Evolutionary conservation across 2,888 invertebrate genomes (phyloP), one percentile per base, ranked within the genome.

Genomic region (Drosophila monieri): DNA sequence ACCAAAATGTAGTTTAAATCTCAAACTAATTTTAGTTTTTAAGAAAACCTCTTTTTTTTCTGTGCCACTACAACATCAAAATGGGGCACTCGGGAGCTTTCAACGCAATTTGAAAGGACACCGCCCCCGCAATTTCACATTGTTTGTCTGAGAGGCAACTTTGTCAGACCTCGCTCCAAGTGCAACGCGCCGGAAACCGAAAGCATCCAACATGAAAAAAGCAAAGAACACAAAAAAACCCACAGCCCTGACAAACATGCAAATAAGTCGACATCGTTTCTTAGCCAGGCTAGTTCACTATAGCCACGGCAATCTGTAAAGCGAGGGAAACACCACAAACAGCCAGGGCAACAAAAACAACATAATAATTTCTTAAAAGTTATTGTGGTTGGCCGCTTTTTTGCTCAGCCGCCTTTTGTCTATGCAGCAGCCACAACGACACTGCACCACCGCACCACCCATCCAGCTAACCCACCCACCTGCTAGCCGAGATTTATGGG

Each of bases 71-170:
- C 15, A 51, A 39, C 68, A 44, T 56, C 21, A 54, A 76, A 76
- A 84, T 80, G 87, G 85, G 79, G 39, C 88, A 85, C 76, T 87
- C 74, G 88, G 85, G 85, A 87, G 74, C 88, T 81, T 85, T 83
- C 74, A 81, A 81, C 85, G 85, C 79, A 84, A 75, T 85, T 74
- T 76, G 68, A 73, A 66, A 59, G 70, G 59, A 64, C 27, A 49
- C 58, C 85, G 59, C 76, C 87, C 67, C 56, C 66, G 67, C 76
- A 70, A 73, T 81, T 87, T 69, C 43, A 74, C 83, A 87, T 81
- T 85, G 78, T 78, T 81, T 81, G 87, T 86, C 53, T 58, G 76
- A 72, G 76, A 44, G 62, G 79, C 67, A 58, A 65, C 49, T 65
- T 59, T 77, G 79, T 66, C 74, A 74, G 73, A 65, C 53, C 69